A percentile compares a stretch with the other conserved stretches of the same genome.
phyloP scores from a whole-genome alignment of 2,113 vertebrate species.

The Phylloscopus trochiloides region DNA sequence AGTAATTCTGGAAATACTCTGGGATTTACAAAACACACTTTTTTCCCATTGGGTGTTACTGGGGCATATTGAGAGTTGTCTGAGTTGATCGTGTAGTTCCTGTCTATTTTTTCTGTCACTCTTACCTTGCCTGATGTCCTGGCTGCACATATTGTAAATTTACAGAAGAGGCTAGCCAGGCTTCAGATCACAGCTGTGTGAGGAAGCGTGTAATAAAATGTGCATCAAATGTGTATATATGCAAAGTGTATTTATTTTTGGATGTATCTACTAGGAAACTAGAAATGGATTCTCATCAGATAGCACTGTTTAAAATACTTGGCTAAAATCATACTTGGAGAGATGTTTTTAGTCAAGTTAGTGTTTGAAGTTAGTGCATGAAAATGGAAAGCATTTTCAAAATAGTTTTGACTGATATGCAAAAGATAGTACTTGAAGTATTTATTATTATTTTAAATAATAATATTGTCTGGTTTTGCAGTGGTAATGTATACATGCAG shows the following conservation, averaged over 20 bases:
- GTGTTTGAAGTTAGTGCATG: background rate
- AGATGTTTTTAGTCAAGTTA: background rate
- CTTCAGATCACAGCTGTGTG: background rate
- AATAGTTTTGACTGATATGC: background rate
- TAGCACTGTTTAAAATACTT: background rate
- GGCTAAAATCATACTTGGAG: background rate
- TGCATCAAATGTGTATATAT: background rate
- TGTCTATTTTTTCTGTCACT: background rate
- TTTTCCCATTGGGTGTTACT: background rate
- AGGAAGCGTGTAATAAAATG: background rate
- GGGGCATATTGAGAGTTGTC: background rate
- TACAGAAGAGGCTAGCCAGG: rapidly evolving
- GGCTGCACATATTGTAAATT: background rate
- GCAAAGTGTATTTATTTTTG: background rate
- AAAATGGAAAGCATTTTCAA: background rate
- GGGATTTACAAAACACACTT: background rate
- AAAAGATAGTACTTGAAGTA: background rate
- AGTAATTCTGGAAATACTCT: background rate
- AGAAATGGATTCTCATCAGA: background rate
- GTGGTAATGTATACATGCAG: background rate
- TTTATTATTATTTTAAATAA: background rate
- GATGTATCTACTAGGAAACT: background rate
- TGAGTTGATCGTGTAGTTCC: background rate
- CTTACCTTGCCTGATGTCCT: background rate
- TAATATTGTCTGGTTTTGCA: background rate